phyloP scores from a whole-genome alignment of 2,888 invertebrate genomes.

The Oasisia sp. region DNA sequence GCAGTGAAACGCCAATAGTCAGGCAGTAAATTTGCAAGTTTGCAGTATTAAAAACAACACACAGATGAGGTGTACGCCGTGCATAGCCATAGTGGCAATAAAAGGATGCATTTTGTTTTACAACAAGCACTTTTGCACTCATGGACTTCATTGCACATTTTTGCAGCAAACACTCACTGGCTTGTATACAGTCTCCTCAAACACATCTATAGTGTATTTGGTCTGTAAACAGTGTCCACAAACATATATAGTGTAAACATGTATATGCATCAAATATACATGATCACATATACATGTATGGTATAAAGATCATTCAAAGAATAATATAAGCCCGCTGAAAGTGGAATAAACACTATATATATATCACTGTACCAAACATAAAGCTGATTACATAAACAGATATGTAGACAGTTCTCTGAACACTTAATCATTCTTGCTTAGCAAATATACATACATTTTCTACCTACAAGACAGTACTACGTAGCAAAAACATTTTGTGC shows the following conservation, averaged over 20 bases:
- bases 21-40: not conserved
- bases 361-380: not conserved
- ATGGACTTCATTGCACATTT: too few relatives aligned
- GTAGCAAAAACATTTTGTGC: not conserved
- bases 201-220: not conserved
- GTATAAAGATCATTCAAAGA: not conserved
- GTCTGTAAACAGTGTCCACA: not conserved
- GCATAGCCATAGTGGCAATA: too few relatives aligned
- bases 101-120: too few relatives aligned
- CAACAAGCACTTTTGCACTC: too few relatives aligned
- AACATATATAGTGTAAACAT: not conserved
- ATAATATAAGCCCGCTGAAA: not conserved
- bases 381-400: not conserved
- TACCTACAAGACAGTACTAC: not conserved
- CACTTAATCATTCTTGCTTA: not conserved
- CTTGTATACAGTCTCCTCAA: too few relatives aligned
- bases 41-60: too few relatives aligned
- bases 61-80: too few relatives aligned
- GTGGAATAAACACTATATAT: not conserved
- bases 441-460: not conserved
- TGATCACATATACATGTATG: not conserved
- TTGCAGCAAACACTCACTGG: too few relatives aligned
- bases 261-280: not conserved
- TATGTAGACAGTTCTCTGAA: not conserved
- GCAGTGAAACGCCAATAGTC: not conserved